These are phyloP conservation scores for Malurus leucopterus DNA, from an alignment of 2,797 vertebrate genomes.

Conservation along the genomic window DNA sequence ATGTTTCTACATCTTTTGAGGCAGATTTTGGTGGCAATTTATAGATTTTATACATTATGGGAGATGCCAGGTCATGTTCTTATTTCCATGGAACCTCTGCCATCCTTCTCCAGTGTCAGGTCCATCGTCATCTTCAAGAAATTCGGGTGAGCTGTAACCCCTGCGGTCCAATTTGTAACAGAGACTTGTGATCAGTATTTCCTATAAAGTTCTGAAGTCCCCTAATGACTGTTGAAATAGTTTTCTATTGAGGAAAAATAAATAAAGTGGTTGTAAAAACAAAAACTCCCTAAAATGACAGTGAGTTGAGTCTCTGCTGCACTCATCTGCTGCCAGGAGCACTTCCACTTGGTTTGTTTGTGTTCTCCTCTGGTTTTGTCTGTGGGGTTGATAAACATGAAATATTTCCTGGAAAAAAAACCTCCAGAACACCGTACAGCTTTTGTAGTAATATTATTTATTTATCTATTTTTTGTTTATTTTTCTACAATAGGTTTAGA, in stretches of 20 bases:
- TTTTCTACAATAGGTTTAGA: not conserved
- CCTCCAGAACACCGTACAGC: not conserved
- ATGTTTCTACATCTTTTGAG: not conserved
- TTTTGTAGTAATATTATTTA: not conserved
- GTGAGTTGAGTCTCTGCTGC: not conserved
- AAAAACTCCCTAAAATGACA: not conserved
- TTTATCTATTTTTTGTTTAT: not conserved
- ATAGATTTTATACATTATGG: not conserved
- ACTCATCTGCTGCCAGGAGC: not conserved
- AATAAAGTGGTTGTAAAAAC: not conserved
- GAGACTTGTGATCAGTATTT: not conserved
- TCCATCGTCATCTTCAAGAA: not conserved
- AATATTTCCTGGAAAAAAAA: not conserved
- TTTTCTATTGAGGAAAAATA: not conserved
- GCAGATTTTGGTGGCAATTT: not conserved
- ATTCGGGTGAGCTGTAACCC: not conserved
- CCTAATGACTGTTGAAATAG: not conserved
- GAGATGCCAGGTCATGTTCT: not conserved
- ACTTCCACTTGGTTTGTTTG: not conserved
- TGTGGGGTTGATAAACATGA: not conserved
- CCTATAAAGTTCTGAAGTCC: not conserved
- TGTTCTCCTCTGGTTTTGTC: not conserved
- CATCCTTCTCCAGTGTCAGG: not conserved
- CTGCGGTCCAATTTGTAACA: not conserved
- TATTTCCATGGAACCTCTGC: not conserved